Conservation (phyloP, 2,888 invertebrate species). For the Griposia aprilina region DNA sequence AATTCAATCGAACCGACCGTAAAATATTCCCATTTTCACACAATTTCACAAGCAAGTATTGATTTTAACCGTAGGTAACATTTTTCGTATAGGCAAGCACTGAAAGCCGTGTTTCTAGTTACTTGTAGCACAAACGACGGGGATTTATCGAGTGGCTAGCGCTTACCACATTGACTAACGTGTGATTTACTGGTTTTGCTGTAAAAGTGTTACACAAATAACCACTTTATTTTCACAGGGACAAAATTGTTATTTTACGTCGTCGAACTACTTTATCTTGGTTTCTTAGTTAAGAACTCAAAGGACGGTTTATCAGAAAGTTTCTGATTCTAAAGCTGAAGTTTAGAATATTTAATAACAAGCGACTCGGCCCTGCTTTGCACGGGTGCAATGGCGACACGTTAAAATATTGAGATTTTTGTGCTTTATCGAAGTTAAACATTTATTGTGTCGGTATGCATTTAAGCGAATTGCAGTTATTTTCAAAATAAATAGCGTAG, state of each 20-base stretch:
- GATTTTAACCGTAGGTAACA: neutral
- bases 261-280: neutral
- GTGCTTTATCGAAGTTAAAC: too few relatives aligned
- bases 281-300: neutral
- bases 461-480: too few relatives aligned
- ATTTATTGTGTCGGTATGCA: too few relatives aligned
- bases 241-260: conserved; percentile 3
- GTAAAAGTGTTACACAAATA: conserved; percentile 43
- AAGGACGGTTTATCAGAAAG: neutral
- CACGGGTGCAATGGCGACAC: too few relatives aligned
- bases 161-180: conserved; percentile 46
- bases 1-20: neutral
- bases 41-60: neutral
- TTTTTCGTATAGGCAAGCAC: conserved; percentile 22
- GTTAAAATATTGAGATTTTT: too few relatives aligned
- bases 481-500: too few relatives aligned
- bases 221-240: neutral
- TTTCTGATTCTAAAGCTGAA: too few relatives aligned
- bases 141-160: conserved; percentile 60
- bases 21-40: neutral
- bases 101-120: conserved; percentile 30
- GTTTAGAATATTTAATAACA: too few relatives aligned
- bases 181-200: conserved; percentile 47
- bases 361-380: too few relatives aligned
- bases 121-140: conserved; percentile 46